Conservation (phyloP, 2,888 invertebrate genomes). For the Morpho achilles region DNA sequence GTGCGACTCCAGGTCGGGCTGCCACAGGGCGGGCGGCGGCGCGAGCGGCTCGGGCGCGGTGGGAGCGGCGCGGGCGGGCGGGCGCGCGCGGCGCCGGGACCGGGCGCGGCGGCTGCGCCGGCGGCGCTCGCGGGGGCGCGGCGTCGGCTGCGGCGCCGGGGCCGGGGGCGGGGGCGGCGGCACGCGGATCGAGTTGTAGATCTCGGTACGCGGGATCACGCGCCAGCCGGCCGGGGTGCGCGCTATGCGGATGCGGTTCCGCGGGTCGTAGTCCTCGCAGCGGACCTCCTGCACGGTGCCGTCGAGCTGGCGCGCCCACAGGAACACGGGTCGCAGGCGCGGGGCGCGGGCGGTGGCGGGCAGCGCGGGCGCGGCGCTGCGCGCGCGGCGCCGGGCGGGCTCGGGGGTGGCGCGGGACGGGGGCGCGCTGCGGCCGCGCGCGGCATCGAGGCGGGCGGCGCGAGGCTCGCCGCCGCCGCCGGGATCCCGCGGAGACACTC, state of each 20-base stretch:
- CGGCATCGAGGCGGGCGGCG: slow-evolving; percentile 81
- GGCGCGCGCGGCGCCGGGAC: slow-evolving; percentile 34
- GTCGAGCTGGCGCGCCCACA: slow-evolving; percentile 90
- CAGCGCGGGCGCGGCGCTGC: slow-evolving; percentile 59
- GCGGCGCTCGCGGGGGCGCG: slow-evolving; percentile 27
- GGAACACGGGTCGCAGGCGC: slow-evolving; percentile 89
- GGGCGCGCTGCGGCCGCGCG: slow-evolving; percentile 41
- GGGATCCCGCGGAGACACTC: slow-evolving; percentile 70
- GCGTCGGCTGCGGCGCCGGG: slow-evolving; percentile 37
- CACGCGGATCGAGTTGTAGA: slow-evolving; percentile 68
- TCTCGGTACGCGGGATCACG: slow-evolving; percentile 88
- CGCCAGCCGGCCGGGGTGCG: slow-evolving; percentile 91
- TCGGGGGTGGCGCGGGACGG: slow-evolving; percentile 61
- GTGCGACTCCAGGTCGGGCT: slow-evolving; percentile 80
- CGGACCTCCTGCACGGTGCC: slow-evolving; percentile 90
- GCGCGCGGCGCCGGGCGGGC: slow-evolving; percentile 71
- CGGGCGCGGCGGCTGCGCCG: slow-evolving; percentile 34
- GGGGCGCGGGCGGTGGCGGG: slow-evolving; percentile 72
- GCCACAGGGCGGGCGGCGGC: slow-evolving; percentile 37
- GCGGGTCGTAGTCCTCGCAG: slow-evolving; percentile 92
- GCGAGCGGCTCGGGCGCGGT: slow-evolving; percentile 28
- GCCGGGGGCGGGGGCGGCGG: slow-evolving; percentile 41
- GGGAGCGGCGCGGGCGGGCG: slow-evolving; percentile 36
- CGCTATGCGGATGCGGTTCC: slow-evolving; percentile 90
- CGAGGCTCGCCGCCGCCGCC: slow-evolving; percentile 76